phyloP scores from a whole-genome alignment of 2,113 vertebrate genomes.

The Noctilio leporinus region DNA sequence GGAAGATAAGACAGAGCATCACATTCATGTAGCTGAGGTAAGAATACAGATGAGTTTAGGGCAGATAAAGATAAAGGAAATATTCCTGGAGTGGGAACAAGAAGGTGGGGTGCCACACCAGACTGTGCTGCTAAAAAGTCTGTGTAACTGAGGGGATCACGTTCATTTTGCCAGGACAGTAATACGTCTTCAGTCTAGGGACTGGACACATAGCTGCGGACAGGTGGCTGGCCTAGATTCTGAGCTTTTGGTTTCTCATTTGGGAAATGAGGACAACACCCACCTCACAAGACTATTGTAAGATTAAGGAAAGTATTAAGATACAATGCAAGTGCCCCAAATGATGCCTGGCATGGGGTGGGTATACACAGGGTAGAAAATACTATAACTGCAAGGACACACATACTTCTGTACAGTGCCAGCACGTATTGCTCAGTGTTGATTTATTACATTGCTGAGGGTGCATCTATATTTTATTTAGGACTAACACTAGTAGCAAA shows the following conservation, averaged over 20 bases:
- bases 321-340: fast-evolving
- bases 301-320: neutral
- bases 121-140: neutral
- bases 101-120: neutral
- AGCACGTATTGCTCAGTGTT: neutral
- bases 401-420: neutral
- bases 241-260: neutral
- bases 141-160: neutral
- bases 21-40: neutral
- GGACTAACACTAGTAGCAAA: neutral
- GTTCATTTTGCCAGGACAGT: neutral
- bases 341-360: neutral
- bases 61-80: neutral
- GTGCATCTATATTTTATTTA: neutral
- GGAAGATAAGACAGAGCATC: neutral
- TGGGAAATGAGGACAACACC: neutral
- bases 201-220: neutral
- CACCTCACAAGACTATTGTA: neutral
- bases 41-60: neutral
- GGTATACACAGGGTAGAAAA: neutral
- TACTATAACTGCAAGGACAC: neutral
- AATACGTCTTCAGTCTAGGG: fast-evolving
- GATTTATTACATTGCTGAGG: neutral
- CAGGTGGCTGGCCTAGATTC: neutral
- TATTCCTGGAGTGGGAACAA: neutral